These are phyloP conservation scores for Notothenia coriiceps DNA, from an alignment of 2,113 vertebrate genomes.

Conservation along the genomic window DNA sequence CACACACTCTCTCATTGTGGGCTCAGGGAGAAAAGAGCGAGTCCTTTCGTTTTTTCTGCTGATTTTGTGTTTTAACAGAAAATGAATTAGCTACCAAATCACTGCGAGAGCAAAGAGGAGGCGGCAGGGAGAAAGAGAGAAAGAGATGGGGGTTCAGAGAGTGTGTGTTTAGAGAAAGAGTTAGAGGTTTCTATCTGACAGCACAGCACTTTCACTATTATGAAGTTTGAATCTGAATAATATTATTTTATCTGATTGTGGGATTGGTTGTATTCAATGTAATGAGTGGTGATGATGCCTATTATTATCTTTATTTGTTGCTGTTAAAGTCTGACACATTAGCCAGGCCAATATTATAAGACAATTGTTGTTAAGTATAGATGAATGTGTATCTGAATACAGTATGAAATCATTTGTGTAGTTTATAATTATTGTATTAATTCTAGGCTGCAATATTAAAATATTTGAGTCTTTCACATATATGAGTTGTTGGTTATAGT, in stretches of 20 bases:
- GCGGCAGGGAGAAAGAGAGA: background rate
- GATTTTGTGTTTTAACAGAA: slow-evolving; percentile 61
- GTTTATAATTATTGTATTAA: background rate
- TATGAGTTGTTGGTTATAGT: background rate
- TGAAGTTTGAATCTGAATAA: background rate
- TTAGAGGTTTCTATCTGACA: slow-evolving; percentile 27
- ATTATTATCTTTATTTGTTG: background rate
- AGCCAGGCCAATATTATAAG: background rate
- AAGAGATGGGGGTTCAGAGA: background rate
- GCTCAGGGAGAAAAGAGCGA: slow-evolving; percentile 12
- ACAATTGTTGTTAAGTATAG: background rate
- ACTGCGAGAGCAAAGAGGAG: slow-evolving; percentile 34
- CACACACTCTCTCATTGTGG: background rate
- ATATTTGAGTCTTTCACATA: background rate
- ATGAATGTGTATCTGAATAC: background rate
- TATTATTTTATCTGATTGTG: background rate
- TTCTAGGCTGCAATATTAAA: background rate
- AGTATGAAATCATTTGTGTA: background rate
- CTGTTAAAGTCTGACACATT: background rate
- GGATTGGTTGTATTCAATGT: background rate
- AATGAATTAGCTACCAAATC: slow-evolving; percentile 60
- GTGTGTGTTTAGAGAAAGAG: slow-evolving; percentile 25
- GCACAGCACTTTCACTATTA: background rate
- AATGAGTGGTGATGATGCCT: background rate
- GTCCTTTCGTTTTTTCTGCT: slow-evolving; percentile 38